Evolutionary conservation across 1,140 invertebrate species (phyloP).

Genomic region (Neodiprion pinetum): DNA sequence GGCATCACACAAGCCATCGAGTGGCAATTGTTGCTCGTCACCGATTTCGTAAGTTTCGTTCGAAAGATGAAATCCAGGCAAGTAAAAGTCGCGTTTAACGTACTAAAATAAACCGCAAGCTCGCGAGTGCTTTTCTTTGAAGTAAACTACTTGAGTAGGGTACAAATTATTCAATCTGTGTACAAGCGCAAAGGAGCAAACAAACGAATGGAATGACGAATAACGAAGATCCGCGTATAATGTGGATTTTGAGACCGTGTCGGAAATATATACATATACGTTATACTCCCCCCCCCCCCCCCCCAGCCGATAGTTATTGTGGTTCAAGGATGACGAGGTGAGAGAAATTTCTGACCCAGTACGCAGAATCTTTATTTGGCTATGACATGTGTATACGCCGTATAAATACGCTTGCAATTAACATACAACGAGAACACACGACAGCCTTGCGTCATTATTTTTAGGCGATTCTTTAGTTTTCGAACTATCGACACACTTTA

Average conservation of each 20-base stretch:
- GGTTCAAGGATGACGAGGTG: background rate
- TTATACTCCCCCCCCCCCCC: no score
- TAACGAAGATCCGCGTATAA: background rate
- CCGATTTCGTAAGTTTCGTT: background rate
- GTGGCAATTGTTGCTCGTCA: background rate
- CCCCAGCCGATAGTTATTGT: background rate
- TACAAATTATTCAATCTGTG: no score
- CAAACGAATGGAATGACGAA: background rate
- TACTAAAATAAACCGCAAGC: background rate
- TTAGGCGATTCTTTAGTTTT: no score
- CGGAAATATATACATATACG: no score
- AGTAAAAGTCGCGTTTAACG: background rate
- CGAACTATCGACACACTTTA: no score
- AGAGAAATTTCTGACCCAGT: slow-evolving; percentile 7
- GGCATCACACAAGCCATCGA: background rate
- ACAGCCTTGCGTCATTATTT: background rate
- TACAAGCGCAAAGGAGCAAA: background rate
- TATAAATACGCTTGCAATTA: background rate
- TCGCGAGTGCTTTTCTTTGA: no score
- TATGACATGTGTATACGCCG: background rate
- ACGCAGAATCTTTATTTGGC: background rate
- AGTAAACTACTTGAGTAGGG: background rate
- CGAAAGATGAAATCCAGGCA: background rate
- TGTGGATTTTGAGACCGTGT: background rate
- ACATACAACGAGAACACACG: background rate